A percentile compares a stretch with the other conserved stretches of the same genome.
Evolutionary conservation across 1,140 invertebrate species (phyloP).

Genomic region (Dufourea novaeangliae): DNA sequence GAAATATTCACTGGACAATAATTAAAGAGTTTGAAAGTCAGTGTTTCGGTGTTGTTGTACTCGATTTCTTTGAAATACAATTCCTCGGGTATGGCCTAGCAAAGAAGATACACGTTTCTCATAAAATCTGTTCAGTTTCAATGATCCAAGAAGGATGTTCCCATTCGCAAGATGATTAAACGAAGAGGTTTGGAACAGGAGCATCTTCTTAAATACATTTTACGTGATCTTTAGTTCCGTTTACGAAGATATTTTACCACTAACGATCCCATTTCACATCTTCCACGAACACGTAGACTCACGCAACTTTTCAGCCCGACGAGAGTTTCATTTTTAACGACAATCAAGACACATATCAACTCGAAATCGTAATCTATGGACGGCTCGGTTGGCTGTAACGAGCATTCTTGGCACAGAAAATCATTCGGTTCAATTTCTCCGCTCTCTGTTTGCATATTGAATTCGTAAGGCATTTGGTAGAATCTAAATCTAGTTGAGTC

Average conservation of each 20-base stretch:
- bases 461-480: conserved; percentile 51
- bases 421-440: conserved; percentile 70
- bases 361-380: conserved; percentile 66
- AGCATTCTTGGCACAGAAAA: conserved; percentile 62
- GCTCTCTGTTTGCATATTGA: conserved; percentile 48
- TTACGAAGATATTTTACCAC: conserved; percentile 56
- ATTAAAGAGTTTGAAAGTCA: conserved; percentile 68
- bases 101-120: background rate
- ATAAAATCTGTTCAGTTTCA: too few relatives aligned
- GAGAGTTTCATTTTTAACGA: conserved; percentile 31
- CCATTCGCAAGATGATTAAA: too few relatives aligned
- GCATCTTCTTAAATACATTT: background rate
- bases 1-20: conserved; percentile 65
- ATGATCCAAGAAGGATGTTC: too few relatives aligned
- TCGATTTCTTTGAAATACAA: conserved; percentile 61
- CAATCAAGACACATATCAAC: conserved; percentile 54
- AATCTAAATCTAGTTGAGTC: conserved; percentile 60
- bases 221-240: background rate
- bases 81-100: conserved; percentile 67
- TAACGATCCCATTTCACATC: conserved; percentile 62
- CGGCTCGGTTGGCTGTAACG: conserved; percentile 59
- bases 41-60: conserved; percentile 53
- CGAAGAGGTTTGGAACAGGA: too few relatives aligned
- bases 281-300: conserved; percentile 51
- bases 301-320: conserved; percentile 47